Conservation (phyloP, 64 coral and sea anemone genomes). For the Dendrophyllia cribrosa region DNA sequence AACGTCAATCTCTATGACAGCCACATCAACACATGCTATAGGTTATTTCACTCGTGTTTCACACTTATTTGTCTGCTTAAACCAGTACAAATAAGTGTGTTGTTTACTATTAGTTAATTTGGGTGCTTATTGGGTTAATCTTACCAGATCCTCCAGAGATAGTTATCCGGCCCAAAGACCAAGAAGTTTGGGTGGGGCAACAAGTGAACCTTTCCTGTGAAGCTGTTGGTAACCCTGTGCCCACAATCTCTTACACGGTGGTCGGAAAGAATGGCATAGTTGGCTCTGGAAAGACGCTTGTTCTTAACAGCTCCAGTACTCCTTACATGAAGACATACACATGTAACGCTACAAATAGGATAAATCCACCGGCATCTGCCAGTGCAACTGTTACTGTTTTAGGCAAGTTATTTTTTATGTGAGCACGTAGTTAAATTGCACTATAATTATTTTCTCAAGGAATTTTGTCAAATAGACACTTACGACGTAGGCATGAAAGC, state of each 20-base stretch:
- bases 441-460: background rate
- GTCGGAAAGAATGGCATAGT: constrained; percentile 30
- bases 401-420: constrained; percentile 19
- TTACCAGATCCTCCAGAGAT: constrained; percentile 32
- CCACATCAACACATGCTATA: too few species aligned
- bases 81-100: too few species aligned
- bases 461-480: too few species aligned
- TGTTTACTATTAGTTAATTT: too few species aligned
- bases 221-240: constrained; percentile 56
- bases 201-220: constrained; percentile 39
- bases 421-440: background rate
- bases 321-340: constrained; percentile 23
- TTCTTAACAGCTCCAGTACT: background rate
- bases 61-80: too few species aligned
- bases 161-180: background rate
- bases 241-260: constrained; percentile 33
- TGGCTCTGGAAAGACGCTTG: background rate
- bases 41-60: too few species aligned
- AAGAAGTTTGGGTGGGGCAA: constrained; percentile 37
- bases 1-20: too few species aligned
- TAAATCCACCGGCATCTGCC: background rate
- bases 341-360: constrained; percentile 35
- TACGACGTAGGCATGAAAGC: too few species aligned
- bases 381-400: constrained; percentile 49
- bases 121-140: too few species aligned